Conservation (phyloP, 2,797 vertebrate genomes). For the Champsocephalus gunnari region DNA sequence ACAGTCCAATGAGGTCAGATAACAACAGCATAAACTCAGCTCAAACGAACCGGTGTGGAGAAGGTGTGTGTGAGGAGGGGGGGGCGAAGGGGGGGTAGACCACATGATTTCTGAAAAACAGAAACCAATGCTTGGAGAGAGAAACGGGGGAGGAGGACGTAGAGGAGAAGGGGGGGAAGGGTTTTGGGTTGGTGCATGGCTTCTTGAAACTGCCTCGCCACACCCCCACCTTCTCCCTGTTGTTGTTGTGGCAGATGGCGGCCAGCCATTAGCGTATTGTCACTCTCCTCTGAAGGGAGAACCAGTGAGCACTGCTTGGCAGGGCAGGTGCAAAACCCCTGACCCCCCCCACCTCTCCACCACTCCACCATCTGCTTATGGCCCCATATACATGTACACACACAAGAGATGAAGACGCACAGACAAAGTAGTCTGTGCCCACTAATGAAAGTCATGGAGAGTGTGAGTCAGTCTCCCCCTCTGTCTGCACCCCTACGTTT, state of each 20-base stretch:
- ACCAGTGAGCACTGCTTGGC: constrained; percentile 84
- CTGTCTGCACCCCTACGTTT: constrained; percentile 44
- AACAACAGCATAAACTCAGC: constrained; percentile 47
- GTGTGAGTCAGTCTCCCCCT: constrained; percentile 55
- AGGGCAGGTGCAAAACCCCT: constrained; percentile 89
- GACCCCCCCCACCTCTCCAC: constrained; percentile 82
- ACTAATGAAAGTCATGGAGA: constrained; percentile 58
- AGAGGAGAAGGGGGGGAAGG: constrained; percentile 1
- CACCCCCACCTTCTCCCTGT: constrained; percentile 66
- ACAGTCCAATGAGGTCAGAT: constrained; percentile 39
- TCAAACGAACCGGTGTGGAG: constrained; percentile 29
- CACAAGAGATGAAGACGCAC: constrained; percentile 43
- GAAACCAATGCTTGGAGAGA: constrained; percentile 66
- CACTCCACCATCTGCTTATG: constrained; percentile 70
- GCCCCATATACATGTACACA: constrained; percentile 45
- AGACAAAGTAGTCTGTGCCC: constrained; percentile 43
- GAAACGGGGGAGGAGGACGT: constrained; percentile 21
- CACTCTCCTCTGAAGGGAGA: constrained; percentile 86
- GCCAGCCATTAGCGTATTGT: constrained; percentile 90
- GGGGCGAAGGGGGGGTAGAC: constrained; percentile 9
- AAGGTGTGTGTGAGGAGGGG: constrained; percentile 37
- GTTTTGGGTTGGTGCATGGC: constrained; percentile 34
- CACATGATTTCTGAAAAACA: constrained; percentile 77
- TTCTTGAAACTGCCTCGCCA: constrained; percentile 64
- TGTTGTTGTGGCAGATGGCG: constrained; percentile 87